A percentile compares a stretch with the other conserved stretches of the same genome.
These are phyloP conservation scores for Perdita meconis DNA, from an alignment of 2,888 invertebrate species.

Conservation along the genomic window DNA sequence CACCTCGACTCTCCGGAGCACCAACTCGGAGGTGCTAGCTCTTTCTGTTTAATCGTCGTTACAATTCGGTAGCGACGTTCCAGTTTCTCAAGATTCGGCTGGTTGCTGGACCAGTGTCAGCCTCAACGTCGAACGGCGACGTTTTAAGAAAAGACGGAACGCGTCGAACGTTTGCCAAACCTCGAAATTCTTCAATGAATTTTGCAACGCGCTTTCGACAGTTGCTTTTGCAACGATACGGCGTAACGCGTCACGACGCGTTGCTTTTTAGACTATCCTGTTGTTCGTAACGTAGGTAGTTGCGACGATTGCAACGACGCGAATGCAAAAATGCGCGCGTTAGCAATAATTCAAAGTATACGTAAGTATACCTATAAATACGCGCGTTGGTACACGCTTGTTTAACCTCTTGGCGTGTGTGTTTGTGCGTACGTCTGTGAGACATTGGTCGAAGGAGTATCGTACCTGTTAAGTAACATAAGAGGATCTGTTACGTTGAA, in stretches of 20 bases:
- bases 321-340: no score
- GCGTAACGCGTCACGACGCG: no score
- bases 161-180: no score
- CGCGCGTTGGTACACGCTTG: no score
- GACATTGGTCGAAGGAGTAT: constrained; percentile 14
- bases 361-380: no score
- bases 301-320: no score
- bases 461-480: constrained; percentile 24
- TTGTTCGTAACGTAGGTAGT: not conserved
- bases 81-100: not conserved
- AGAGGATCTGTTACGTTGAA: constrained; percentile 35
- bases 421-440: no score
- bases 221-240: constrained; percentile 25
- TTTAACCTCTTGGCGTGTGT: no score
- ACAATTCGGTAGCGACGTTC: not conserved
- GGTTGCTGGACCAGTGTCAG: not conserved
- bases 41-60: constrained; percentile 49
- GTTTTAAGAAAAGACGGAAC: no score
- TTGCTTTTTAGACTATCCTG: not conserved
- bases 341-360: no score
- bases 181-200: constrained; percentile 16
- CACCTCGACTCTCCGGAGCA: constrained; percentile 72
- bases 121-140: no score
- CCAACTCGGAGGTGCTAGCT: constrained; percentile 42
- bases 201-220: constrained; percentile 24